Base-by-base conservation (phyloP, 2,888 invertebrate species). In the Tridacna gigas region DNA sequence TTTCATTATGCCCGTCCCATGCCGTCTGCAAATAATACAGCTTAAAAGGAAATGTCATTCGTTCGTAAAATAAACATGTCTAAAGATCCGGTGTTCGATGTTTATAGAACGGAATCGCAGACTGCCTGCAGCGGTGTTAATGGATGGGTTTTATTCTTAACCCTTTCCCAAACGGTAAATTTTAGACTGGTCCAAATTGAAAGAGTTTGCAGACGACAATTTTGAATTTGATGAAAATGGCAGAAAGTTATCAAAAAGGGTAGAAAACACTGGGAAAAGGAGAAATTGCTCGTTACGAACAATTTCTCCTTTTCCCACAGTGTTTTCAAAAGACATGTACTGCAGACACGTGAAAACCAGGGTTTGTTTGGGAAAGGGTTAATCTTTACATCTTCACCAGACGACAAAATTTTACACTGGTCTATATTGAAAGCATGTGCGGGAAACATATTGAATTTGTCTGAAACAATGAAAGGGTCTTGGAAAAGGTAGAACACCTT, bases 21-120 rank as follows among this genome's bases (percentile, higher is more conserved):
- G 63, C 63, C 25, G 63, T 63, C 22, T 63, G 25, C 22, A 4
- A 63, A 63, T 63, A 63, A 7, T 3, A 63, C 63, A 63, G 63
- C 63, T 63, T 63, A 63, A 63, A 45, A 67, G 67, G 67, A 67
- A 67, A n/a, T 67, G 45, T 67, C 67, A 37, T 28, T 45, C 37
- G 37, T 67, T 67, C 28, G 45, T 45, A 20, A 45, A 45, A 67
- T 67, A 67, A 67, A 67, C 67, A 67, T 67, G 67, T 67, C 67
- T 67, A n/a, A n/a, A 20, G 20, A n/a, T 67, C 67, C 67, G 67
- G 67, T 67, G 26, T 37, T 45, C 37, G 67, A 45, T 45, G 67
- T n/a, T 67, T 67, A 37, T 45, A 45, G 37, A 37, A 67, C 45
- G 37, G 15, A 37, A 45, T 37, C 67, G 28, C 12, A 45, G 67